A percentile compares a stretch with the other conserved stretches of the same genome.
phyloP scores from a whole-genome alignment of 2,888 invertebrate genomes.

The Girardia tigrina region DNA sequence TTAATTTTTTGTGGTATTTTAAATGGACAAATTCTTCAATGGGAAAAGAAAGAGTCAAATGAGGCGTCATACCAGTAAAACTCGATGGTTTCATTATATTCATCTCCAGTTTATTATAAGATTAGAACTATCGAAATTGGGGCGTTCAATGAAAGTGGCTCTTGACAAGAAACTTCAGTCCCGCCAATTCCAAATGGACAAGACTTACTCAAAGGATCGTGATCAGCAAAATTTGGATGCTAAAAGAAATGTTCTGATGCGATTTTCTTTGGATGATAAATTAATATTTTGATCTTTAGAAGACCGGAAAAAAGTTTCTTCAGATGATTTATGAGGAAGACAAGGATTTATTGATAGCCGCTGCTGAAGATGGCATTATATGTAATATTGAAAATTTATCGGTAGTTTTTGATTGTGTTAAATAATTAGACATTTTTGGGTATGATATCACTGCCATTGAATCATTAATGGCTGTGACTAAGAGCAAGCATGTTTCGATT shows the following conservation, averaged over 20 bases:
- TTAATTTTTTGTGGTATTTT: neutral
- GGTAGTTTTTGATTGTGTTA: no score
- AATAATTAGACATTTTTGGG: no score
- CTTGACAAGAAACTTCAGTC: neutral
- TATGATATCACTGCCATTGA: no score
- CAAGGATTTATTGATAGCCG: neutral
- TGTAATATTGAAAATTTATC: neutral
- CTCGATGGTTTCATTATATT: neutral
- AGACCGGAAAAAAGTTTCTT: neutral
- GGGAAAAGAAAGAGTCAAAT: neutral
- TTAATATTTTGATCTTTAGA: neutral
- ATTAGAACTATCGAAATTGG: neutral
- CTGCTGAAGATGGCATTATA: neutral
- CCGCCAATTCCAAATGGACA: slow-evolving; percentile 6
- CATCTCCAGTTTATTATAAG: no score
- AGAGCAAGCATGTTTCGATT: no score
- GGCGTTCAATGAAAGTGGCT: neutral
- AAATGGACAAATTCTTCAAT: slow-evolving; percentile 16
- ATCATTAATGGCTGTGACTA: no score
- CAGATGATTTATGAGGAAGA: neutral
- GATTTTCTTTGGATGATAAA: no score
- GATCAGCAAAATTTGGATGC: slow-evolving; percentile 9
- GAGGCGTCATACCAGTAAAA: neutral
- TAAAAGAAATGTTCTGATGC: neutral
- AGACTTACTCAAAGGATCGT: neutral